Base-by-base conservation (phyloP, 2,888 invertebrate species). In the Stenichneumon culpator region DNA sequence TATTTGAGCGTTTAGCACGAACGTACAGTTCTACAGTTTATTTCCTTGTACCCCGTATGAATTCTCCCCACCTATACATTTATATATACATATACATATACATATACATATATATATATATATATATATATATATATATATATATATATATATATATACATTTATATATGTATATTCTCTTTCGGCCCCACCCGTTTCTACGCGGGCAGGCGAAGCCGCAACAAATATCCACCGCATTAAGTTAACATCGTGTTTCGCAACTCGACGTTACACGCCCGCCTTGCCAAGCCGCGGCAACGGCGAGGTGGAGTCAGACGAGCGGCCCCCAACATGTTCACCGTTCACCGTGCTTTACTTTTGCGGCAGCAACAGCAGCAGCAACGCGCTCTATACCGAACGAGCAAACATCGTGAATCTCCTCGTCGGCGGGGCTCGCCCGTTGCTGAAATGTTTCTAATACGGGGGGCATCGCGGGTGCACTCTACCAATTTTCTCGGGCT, bases 201-300 rank as follows among this genome's bases (percentile, higher is more conserved):
- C 63, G 60, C 47, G 81, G 69, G 28, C 44, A 79, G 52, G 75
- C 72, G 69, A 60, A 79, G 68, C 74, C 72, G 68, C 79, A 79
- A 86, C 74, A 68, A 81, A 83, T 78, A 19, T 68, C 68, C 70
- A 69, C 79, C 65, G 84, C 86, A 87, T 85, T 83, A 87, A 83
- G 82, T 85, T 87, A 87, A 85, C 85, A 85, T 85, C 78, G 79
- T 74, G 86, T 86, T 85, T 80, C 80, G 80, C 78, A 78, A 82
- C 78, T 81, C 79, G 70, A 69, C 47, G 74, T 63, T 73, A 78
- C 69, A 32, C n/a, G 63, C 52, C 52, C 36, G 19, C 52, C 52
- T 32, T 32, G 57, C 54, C 67, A 54, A 44, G 73, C 44, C 50
- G 44, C n/a, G 39, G 73, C 28, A 28, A 44, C 52, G 52, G 28